These are phyloP conservation scores for Caenorhabditis doughertyi DNA, from an alignment of 2,888 invertebrate species.

Conservation along the genomic window DNA sequence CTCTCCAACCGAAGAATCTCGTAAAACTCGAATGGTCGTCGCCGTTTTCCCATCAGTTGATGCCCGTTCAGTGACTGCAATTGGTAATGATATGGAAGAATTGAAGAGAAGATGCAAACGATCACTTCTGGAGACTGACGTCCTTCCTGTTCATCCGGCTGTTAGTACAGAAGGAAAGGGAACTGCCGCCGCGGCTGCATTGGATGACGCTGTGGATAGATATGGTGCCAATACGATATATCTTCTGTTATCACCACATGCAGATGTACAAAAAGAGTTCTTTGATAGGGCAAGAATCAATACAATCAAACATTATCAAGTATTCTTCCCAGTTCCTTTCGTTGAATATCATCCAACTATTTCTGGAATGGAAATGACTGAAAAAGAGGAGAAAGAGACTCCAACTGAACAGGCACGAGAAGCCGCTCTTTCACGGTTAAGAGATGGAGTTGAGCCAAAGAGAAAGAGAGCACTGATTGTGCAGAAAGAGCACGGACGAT, in stretches of 20 bases:
- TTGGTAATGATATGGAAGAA: constrained; percentile 78
- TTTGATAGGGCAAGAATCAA: constrained; percentile 96
- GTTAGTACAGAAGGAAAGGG: constrained; percentile 47
- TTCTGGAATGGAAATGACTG: constrained; percentile 79
- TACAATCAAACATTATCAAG: constrained; percentile 91
- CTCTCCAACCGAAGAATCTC: constrained; percentile 84
- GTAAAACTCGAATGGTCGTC: constrained; percentile 78
- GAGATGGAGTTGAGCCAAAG: constrained; percentile 72
- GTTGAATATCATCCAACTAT: constrained; percentile 89
- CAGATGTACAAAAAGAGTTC: constrained; percentile 90
- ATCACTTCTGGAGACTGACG: constrained; percentile 76
- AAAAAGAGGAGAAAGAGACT: constrained; percentile 63
- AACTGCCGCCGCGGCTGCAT: constrained; percentile 70
- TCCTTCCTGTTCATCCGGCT: constrained; percentile 71
- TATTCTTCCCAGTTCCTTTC: constrained; percentile 94
- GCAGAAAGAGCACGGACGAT: constrained; percentile 84
- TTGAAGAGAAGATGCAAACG: constrained; percentile 78
- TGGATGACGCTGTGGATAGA: constrained; percentile 81
- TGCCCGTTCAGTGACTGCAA: constrained; percentile 67
- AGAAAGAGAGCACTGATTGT: constrained; percentile 71
- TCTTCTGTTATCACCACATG: constrained; percentile 82
- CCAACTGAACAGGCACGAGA: constrained; percentile 66
- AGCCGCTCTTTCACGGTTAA: constrained; percentile 67
- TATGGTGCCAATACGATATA: constrained; percentile 80
- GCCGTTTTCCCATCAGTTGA: constrained; percentile 75